Conservation (phyloP, 1,140 invertebrate species). For the Drosophila sturtevanti region DNA sequence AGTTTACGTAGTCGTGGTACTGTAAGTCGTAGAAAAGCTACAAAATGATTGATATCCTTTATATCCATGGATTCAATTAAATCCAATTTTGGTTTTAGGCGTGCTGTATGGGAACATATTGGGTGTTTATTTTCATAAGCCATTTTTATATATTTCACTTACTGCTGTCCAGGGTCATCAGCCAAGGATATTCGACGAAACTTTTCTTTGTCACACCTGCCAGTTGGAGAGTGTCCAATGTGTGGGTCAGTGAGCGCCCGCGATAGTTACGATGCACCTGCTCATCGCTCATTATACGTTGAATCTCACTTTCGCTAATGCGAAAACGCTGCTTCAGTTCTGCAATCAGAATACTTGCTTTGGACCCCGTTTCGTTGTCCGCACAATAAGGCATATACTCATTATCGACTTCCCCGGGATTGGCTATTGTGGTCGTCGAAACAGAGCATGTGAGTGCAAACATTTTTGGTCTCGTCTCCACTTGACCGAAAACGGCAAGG, state of each 20-base stretch:
- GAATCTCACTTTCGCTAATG: constrained; percentile 35
- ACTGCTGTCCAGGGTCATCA: constrained; percentile 64
- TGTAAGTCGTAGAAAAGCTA: constrained; percentile 69
- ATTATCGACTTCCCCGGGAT: constrained; percentile 44
- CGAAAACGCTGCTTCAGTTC: constrained; percentile 58
- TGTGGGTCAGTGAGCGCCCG: constrained; percentile 22
- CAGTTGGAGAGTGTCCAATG: constrained; percentile 50
- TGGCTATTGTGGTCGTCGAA: constrained; percentile 16
- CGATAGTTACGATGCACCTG: constrained; percentile 56
- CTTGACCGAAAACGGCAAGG: constrained; percentile 48
- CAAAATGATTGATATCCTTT: constrained; percentile 74
- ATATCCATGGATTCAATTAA: constrained; percentile 57
- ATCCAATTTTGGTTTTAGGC: constrained; percentile 49
- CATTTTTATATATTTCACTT: constrained; percentile 8
- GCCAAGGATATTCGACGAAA: constrained; percentile 75
- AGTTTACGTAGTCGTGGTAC: constrained; percentile 61
- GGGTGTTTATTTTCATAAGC: not conserved
- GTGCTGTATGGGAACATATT: constrained; percentile 22
- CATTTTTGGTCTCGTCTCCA: constrained; percentile 16
- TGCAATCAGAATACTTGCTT: constrained; percentile 23
- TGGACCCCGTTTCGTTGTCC: constrained; percentile 46
- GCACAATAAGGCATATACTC: constrained; percentile 63
- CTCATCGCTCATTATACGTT: constrained; percentile 58
- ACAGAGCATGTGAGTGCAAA: not conserved
- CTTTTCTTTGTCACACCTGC: constrained; percentile 62